These are phyloP conservation scores for Alauda arvensis DNA, from an alignment of 2,797 vertebrate species.

Conservation along the genomic window DNA sequence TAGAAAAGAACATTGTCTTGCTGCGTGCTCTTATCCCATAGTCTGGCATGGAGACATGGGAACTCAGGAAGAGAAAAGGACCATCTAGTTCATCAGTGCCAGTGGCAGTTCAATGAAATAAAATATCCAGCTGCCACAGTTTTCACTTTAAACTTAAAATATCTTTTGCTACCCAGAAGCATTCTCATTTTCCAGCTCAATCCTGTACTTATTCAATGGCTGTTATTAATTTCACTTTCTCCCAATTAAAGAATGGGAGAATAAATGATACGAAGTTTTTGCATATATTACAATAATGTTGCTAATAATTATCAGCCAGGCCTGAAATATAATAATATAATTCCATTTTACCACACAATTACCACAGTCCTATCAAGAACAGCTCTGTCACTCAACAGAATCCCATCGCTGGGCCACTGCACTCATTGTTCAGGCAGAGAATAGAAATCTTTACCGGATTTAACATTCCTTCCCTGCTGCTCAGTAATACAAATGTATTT, in stretches of 20 bases:
- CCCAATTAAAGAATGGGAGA: conserved; percentile 32
- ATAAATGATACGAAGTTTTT: neutral
- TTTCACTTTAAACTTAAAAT: conserved; percentile 43
- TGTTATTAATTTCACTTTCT: conserved; percentile 40
- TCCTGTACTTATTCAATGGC: conserved; percentile 17
- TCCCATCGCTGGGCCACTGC: conserved; percentile 14
- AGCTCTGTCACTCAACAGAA: conserved; percentile 49
- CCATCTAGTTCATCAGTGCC: conserved; percentile 1
- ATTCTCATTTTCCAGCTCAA: conserved; percentile 32
- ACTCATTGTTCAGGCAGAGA: conserved; percentile 44
- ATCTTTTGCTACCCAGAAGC: conserved; percentile 20
- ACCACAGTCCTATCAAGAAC: conserved; percentile 14
- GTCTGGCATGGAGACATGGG: neutral
- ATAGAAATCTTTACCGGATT: conserved; percentile 34
- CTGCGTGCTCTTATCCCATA: conserved; percentile 16
- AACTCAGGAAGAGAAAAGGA: conserved; percentile 24
- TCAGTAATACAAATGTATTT: conserved; percentile 38
- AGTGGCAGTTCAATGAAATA: conserved; percentile 24
- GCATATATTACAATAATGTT: conserved; percentile 43
- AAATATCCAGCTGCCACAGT: neutral
- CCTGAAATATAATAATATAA: conserved; percentile 18
- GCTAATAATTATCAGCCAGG: conserved; percentile 30
- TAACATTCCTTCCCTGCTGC: conserved; percentile 41
- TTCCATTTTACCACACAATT: conserved; percentile 25
- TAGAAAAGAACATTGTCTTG: conserved; percentile 18